These are phyloP conservation scores for Phymatocera aterrima DNA, from an alignment of 2,888 invertebrate species.

Conservation along the genomic window DNA sequence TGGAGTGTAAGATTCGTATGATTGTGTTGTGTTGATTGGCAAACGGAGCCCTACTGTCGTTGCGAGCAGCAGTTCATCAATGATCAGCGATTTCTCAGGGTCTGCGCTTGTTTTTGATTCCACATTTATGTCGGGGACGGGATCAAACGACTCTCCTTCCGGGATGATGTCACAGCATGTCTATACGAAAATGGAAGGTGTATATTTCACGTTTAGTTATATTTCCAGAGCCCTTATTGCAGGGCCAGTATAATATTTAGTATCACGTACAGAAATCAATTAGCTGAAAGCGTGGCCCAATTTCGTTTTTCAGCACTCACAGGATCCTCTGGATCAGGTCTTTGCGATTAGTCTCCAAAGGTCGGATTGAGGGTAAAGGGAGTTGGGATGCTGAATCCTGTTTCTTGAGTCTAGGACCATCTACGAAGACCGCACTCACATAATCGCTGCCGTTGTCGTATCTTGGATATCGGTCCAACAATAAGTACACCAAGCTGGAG, in stretches of 20 bases:
- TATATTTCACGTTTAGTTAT: not conserved
- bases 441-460: slow-evolving; percentile 72
- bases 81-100: slow-evolving; percentile 50
- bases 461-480: slow-evolving; percentile 67
- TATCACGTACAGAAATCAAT: not conserved
- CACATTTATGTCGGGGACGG: slow-evolving; percentile 2
- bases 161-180: slow-evolving; percentile 32
- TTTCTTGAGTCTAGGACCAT: slow-evolving; percentile 68
- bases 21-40: not conserved
- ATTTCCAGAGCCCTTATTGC: not conserved
- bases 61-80: slow-evolving; percentile 55
- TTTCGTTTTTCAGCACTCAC: slow-evolving; percentile 58
- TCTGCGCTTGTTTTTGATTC: slow-evolving; percentile 24
- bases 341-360: slow-evolving; percentile 75
- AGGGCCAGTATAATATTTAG: not conserved
- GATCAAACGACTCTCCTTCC: not conserved
- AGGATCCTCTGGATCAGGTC: slow-evolving; percentile 66
- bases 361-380: slow-evolving; percentile 73
- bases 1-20: not conserved
- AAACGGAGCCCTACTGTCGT: slow-evolving; percentile 57
- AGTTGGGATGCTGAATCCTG: slow-evolving; percentile 74
- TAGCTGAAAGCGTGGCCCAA: not conserved
- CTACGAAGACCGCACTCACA: slow-evolving; percentile 74
- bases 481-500: not conserved
- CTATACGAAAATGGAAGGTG: not conserved